Conservation (phyloP, 2,113 vertebrate species). For the Himantopus leucocephalus region DNA sequence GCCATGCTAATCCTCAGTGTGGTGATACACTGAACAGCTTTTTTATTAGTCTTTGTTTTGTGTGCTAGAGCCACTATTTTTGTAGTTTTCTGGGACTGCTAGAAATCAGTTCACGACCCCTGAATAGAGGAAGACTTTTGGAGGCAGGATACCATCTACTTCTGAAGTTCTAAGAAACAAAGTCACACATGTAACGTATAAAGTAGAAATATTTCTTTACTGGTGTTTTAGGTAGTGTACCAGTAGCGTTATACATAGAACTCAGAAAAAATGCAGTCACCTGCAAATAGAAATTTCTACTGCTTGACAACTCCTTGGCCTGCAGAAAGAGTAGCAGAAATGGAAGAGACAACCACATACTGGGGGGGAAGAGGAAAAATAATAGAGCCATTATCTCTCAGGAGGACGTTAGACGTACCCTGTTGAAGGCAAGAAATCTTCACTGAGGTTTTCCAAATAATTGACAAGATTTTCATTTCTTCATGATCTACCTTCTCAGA, state of each 20-base stretch:
- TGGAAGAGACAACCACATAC: neutral
- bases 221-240: neutral
- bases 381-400: neutral
- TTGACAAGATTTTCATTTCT: neutral
- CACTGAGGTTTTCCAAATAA: neutral
- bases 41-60: neutral
- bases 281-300: neutral
- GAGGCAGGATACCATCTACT: neutral
- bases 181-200: rapidly evolving
- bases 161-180: neutral
- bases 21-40: neutral
- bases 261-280: neutral
- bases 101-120: neutral
- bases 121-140: neutral
- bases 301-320: neutral
- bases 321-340: neutral
- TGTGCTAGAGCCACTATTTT: neutral
- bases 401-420: neutral
- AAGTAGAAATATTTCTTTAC: neutral
- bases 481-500: neutral
- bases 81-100: neutral
- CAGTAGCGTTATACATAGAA: neutral
- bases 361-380: neutral
- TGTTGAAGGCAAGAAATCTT: neutral
- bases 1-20: neutral